A percentile compares a stretch with the other conserved stretches of the same genome.
Evolutionary conservation across 2,113 vertebrate genomes (phyloP).

Genomic region (Phaethon lepturus): DNA sequence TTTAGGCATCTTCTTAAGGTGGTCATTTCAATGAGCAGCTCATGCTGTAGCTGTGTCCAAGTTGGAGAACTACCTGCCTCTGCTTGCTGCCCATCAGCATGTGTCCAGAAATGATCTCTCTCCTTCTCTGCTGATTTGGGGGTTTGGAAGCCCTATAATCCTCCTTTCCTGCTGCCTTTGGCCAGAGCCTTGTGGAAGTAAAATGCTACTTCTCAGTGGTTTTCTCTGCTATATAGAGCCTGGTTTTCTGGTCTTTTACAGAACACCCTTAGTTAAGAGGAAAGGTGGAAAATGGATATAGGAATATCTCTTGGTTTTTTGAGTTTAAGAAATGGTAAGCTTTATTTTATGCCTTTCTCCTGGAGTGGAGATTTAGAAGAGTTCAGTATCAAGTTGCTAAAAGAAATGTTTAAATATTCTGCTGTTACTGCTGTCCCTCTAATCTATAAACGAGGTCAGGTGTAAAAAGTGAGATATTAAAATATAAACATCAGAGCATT

Average conservation of each 20-base stretch:
- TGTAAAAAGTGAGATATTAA: neutral
- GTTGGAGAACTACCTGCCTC: neutral
- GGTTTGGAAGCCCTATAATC: neutral
- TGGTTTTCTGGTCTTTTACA: neutral
- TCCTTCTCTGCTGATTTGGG: neutral
- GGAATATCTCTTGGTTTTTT: neutral
- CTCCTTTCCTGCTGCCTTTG: neutral
- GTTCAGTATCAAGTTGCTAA: neutral
- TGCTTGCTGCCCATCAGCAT: neutral
- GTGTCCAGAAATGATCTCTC: fast-evolving
- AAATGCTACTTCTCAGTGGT: neutral
- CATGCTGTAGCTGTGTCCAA: neutral
- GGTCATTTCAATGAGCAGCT: neutral
- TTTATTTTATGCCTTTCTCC: neutral
- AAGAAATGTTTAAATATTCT: neutral
- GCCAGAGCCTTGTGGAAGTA: neutral
- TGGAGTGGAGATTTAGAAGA: neutral
- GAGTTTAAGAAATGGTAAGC: neutral
- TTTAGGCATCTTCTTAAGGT: neutral
- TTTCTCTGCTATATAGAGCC: neutral
- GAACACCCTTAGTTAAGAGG: neutral
- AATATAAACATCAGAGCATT: neutral
- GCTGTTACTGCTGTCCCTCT: neutral
- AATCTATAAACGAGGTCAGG: neutral
- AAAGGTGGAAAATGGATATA: neutral